These are phyloP conservation scores for Megastigmus dorsalis DNA, from an alignment of 2,888 invertebrate species.

Conservation along the genomic window DNA sequence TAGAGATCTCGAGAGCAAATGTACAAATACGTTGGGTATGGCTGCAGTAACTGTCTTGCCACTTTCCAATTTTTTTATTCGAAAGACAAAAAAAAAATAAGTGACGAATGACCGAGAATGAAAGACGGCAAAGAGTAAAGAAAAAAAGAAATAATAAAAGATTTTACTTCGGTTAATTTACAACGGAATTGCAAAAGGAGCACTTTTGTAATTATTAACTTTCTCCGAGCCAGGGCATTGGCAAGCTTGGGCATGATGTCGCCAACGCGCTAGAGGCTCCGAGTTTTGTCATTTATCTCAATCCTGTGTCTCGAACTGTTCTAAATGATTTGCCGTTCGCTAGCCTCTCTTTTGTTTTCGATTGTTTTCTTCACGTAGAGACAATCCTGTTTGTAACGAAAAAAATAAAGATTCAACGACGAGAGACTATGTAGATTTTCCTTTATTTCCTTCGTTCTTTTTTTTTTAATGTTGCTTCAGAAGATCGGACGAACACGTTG, in stretches of 20 bases:
- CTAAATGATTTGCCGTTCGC: conserved; percentile 49
- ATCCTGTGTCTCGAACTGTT: conserved; percentile 54
- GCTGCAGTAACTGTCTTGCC: conserved; percentile 68
- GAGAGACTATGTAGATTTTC: no score
- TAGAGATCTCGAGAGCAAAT: background rate
- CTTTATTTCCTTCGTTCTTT: no score
- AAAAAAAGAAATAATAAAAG: conserved; percentile 34
- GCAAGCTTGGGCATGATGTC: conserved; percentile 78
- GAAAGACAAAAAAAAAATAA: conserved; percentile 44
- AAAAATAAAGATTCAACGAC: background rate
- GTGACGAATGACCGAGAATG: conserved; percentile 47
- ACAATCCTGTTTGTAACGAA: no score
- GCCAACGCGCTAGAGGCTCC: conserved; percentile 71
- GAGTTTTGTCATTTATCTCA: conserved; percentile 56
- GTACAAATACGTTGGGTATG: conserved; percentile 70
- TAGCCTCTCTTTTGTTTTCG: conserved; percentile 12
- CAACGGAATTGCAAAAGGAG: conserved; percentile 66
- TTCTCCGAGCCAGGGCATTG: conserved; percentile 91
- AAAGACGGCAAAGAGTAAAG: conserved; percentile 46
- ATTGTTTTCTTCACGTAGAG: conserved; percentile 33
- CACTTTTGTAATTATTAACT: conserved; percentile 66
- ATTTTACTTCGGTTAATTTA: conserved; percentile 47
- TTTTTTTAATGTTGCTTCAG: conserved; percentile 1
- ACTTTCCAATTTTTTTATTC: conserved; percentile 65
- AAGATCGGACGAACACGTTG: conserved; percentile 62